Base-by-base conservation (phyloP, 2,888 invertebrate genomes). In the Rapana venosa region DNA sequence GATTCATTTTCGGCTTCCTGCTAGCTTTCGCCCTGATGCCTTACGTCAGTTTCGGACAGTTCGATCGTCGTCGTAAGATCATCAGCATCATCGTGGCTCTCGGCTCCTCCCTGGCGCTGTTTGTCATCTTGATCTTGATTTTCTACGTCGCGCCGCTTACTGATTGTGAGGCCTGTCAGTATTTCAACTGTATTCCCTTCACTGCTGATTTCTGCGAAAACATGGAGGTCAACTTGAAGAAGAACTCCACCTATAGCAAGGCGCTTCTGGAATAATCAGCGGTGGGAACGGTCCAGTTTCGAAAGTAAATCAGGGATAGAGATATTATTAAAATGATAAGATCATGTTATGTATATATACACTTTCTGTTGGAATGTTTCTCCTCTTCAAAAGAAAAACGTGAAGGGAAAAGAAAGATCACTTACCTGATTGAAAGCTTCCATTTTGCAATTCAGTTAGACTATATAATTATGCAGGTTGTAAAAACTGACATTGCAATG, bases 21-120 rank as follows among this genome's bases (percentile, higher is more conserved):
- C 97, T 99, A 61, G 98, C 99, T 77, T 98, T 99, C 96, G 98
- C 99, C 88, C 96, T 99, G 90, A 97, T 99, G 96, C 99, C 99
- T 90, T 99, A 99, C 96, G 98, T 99, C 93, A 98, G 98, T 77
- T 98, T 99, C 96, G 98, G 98, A 32, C 97, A 94, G 98, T 98
- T 97, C 61, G 98, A 98, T 94, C 97, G 98, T 79, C 97, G 98
- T 94, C 97, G 98, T 47, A 96, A 96, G 91, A 96, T 97, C 90
- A 97, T 98, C 92, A 96, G 97, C 91, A 97, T 98, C 92, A 97
- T 97, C 97, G 97, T 97, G 90, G 97, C 97, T 94, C 96, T 97
- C 90, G 96, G 97, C 35, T 97, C 97, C 20, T 97, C 98, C 88
- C 97, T 97, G 85, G 97, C 97, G 88, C 97, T 98, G 94, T 97